phyloP scores from a whole-genome alignment of 1,140 invertebrate species.

The Hermetia illucens region DNA sequence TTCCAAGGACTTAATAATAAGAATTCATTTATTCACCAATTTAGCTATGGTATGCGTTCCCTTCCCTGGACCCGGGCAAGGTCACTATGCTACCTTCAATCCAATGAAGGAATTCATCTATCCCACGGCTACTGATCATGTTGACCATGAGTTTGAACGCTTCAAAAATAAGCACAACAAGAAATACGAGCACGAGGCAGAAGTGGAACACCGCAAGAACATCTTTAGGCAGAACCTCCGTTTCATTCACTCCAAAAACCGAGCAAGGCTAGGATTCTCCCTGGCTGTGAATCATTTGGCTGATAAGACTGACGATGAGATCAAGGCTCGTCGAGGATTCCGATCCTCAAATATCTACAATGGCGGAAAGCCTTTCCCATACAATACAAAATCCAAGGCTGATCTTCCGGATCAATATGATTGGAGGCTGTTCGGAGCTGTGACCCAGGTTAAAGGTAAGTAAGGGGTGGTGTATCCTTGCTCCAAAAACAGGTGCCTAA shows the following conservation, averaged over 20 bases:
- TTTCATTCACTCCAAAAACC: slow-evolving; percentile 74
- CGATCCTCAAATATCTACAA: slow-evolving; percentile 51
- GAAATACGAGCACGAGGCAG: slow-evolving; percentile 45
- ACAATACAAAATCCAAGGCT: slow-evolving; percentile 29
- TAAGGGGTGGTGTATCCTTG: neutral
- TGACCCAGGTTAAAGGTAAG: slow-evolving; percentile 81
- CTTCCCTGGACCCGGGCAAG: slow-evolving; percentile 77
- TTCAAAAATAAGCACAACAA: slow-evolving; percentile 64
- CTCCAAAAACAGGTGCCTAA: too few species aligned
- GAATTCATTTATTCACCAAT: slow-evolving; percentile 10
- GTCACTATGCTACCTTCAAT: slow-evolving; percentile 70
- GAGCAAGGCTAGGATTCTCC: slow-evolving; percentile 56
- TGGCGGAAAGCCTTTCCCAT: slow-evolving; percentile 62
- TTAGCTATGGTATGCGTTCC: slow-evolving; percentile 56
- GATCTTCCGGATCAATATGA: slow-evolving; percentile 58
- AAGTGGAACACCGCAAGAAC: slow-evolving; percentile 58
- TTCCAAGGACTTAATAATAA: neutral
- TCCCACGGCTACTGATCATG: slow-evolving; percentile 49
- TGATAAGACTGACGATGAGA: slow-evolving; percentile 64
- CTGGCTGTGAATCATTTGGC: slow-evolving; percentile 79
- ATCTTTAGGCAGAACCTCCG: slow-evolving; percentile 81
- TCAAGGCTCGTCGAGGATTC: slow-evolving; percentile 65
- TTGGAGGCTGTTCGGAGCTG: slow-evolving; percentile 85
- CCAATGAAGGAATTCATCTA: slow-evolving; percentile 86
- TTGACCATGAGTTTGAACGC: slow-evolving; percentile 59